These are phyloP conservation scores for Bufo gargarizans DNA, from an alignment of 2,113 vertebrate genomes.

Conservation along the genomic window DNA sequence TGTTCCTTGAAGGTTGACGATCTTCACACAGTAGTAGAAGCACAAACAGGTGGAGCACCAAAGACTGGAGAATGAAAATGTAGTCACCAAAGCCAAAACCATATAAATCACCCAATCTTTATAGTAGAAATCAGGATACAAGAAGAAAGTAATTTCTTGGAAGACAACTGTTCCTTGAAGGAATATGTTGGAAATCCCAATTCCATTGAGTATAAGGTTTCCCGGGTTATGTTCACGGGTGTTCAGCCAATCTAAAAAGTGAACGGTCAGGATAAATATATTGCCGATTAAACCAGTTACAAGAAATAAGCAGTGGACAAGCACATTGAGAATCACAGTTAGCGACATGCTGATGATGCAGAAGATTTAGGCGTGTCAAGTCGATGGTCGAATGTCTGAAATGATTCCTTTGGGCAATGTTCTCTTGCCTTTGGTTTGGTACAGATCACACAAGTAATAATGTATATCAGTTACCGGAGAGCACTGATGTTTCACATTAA, in stretches of 20 bases:
- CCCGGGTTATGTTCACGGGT: slow-evolving; percentile 49
- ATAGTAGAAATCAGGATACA: not conserved
- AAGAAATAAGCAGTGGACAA: slow-evolving; percentile 16
- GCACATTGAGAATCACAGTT: not conserved
- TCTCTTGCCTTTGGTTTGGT: not conserved
- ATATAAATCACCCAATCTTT: not conserved
- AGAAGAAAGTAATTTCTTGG: slow-evolving; percentile 20
- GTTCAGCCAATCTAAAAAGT: slow-evolving; percentile 57
- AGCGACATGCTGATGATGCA: not conserved
- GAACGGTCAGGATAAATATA: slow-evolving; percentile 56
- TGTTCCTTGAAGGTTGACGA: not conserved
- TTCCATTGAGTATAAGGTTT: slow-evolving; percentile 57
- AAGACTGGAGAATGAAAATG: slow-evolving; percentile 31
- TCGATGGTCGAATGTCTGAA: not conserved
- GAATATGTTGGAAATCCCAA: slow-evolving; percentile 58
- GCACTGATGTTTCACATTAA: not conserved
- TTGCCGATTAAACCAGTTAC: slow-evolving; percentile 40
- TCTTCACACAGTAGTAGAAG: slow-evolving; percentile 38
- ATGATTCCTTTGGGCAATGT: not conserved
- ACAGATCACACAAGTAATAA: not conserved
- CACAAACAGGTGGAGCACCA: slow-evolving; percentile 6
- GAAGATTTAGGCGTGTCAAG: not conserved
- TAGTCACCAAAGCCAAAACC: not conserved
- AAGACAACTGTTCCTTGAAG: slow-evolving; percentile 59
- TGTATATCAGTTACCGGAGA: not conserved